Conservation (phyloP, 2,113 vertebrate genomes). For the Rhinoderma darwinii region DNA sequence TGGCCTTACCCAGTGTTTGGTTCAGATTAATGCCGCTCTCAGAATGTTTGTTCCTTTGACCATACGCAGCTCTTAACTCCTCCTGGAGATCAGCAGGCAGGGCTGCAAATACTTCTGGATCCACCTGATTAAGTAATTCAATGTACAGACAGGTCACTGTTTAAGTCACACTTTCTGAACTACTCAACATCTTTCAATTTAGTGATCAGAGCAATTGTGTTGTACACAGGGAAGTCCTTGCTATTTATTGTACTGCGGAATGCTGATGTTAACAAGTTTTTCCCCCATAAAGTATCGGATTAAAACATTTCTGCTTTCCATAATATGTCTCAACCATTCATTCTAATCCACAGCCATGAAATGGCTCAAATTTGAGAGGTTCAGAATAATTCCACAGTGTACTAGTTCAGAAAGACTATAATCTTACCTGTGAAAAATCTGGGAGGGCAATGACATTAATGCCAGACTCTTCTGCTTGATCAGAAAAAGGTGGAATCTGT, state of each 20-base stretch:
- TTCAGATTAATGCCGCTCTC: slow-evolving; percentile 71
- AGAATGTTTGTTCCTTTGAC: slow-evolving; percentile 74
- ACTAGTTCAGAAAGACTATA: not conserved
- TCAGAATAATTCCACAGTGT: not conserved
- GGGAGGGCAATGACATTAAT: slow-evolving; percentile 90
- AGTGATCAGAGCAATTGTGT: not conserved
- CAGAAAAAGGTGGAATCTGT: slow-evolving; percentile 86
- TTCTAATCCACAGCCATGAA: not conserved
- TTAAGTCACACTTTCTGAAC: not conserved
- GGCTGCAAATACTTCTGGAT: slow-evolving; percentile 94
- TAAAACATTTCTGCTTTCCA: not conserved
- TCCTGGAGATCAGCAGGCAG: slow-evolving; percentile 92
- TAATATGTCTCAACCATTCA: not conserved
- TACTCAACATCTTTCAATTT: too few relatives aligned
- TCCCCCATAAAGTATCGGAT: not conserved
- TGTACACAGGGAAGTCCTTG: not conserved
- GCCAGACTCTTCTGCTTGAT: slow-evolving; percentile 72
- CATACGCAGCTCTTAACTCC: slow-evolving; percentile 89
- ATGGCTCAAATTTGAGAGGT: not conserved
- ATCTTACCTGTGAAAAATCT: slow-evolving; percentile 89
- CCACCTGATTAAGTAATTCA: slow-evolving; percentile 78
- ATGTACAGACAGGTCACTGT: not conserved
- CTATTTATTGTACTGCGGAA: not conserved
- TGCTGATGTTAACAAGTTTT: not conserved
- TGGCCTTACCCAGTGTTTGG: slow-evolving; percentile 66